These are phyloP conservation scores for Lycocerus yunnanus DNA, from an alignment of 2,888 invertebrate genomes.

Conservation along the genomic window DNA sequence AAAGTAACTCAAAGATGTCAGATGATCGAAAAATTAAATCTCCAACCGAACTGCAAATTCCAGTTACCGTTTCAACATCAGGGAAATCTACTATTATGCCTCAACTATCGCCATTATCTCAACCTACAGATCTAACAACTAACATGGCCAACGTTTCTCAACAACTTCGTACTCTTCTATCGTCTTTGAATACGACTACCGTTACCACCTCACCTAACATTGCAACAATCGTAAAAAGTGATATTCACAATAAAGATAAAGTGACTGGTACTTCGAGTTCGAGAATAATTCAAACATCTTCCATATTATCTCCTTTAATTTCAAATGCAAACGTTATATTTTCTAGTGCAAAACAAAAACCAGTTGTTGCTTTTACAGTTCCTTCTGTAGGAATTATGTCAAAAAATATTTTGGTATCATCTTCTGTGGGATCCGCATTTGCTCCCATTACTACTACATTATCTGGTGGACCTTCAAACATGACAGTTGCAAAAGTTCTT, in stretches of 20 bases:
- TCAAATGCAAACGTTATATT: background rate
- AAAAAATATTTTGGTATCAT: slow-evolving; percentile 21
- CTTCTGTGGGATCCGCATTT: slow-evolving; percentile 16
- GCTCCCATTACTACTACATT: slow-evolving; percentile 10
- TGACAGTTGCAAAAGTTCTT: slow-evolving; percentile 38
- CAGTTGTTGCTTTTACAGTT: slow-evolving; percentile 21
- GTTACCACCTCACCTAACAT: slow-evolving; percentile 59
- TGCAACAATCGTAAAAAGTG: slow-evolving; percentile 52
- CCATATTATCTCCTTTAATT: slow-evolving; percentile 35
- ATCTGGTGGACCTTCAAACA: slow-evolving; percentile 1
- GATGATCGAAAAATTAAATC: slow-evolving; percentile 32
- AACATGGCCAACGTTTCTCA: slow-evolving; percentile 75
- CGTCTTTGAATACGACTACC: slow-evolving; percentile 66
- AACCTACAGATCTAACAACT: slow-evolving; percentile 72
- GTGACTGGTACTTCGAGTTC: slow-evolving; percentile 41
- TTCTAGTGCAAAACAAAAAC: background rate
- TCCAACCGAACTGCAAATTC: slow-evolving; percentile 32
- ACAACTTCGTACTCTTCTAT: slow-evolving; percentile 68
- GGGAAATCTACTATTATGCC: slow-evolving; percentile 61
- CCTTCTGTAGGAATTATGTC: slow-evolving; percentile 10
- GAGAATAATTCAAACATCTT: slow-evolving; percentile 45
- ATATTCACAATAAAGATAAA: slow-evolving; percentile 43
- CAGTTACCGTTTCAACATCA: slow-evolving; percentile 38
- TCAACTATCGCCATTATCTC: slow-evolving; percentile 72
- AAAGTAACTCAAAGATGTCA: background rate